Conservation (phyloP, 2,888 invertebrate species). For the Laothoe populi region DNA sequence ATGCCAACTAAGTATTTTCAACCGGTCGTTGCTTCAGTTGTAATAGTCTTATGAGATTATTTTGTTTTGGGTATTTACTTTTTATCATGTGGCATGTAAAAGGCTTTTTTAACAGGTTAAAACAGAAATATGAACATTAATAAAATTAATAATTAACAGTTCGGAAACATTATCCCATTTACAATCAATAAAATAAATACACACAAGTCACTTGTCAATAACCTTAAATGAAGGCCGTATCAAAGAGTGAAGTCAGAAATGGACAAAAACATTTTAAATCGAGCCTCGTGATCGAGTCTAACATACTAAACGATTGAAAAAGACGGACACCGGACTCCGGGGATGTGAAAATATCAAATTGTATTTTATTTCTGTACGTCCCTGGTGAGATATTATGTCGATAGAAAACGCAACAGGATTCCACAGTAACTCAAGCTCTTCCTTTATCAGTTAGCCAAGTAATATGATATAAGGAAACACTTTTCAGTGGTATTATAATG, state of each 20-base stretch:
- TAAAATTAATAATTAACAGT: too few species aligned
- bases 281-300: too few species aligned
- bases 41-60: too few species aligned
- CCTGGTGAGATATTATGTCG: neutral
- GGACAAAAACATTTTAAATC: neutral
- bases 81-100: too few species aligned
- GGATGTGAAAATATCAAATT: neutral
- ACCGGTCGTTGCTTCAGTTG: neutral
- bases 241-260: neutral
- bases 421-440: neutral
- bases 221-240: neutral
- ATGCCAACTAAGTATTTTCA: neutral
- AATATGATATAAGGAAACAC: too few species aligned
- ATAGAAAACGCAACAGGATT: neutral
- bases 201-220: too few species aligned
- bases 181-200: too few species aligned
- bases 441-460: too few species aligned
- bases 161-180: too few species aligned
- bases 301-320: neutral
- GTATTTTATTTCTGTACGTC: neutral
- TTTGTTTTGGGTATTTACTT: neutral
- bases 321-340: neutral
- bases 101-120: too few species aligned
- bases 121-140: too few species aligned
- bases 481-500: too few species aligned